Evolutionary conservation across 2,797 vertebrate genomes (phyloP).

Genomic region (Protonibea diacanthus): DNA sequence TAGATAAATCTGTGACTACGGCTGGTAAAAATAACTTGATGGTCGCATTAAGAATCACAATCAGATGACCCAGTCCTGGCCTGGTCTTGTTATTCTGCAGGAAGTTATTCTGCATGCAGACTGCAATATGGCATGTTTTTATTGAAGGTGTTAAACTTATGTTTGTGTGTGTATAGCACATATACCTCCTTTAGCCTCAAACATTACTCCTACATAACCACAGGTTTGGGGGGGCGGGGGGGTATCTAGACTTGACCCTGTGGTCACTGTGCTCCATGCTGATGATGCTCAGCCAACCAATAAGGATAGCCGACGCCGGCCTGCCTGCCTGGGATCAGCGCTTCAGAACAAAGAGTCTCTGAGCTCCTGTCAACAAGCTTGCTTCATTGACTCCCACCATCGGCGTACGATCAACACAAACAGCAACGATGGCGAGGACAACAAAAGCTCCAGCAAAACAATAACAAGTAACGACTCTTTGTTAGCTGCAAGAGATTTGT

Average conservation of each 20-base stretch:
- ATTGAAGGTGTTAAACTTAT: neutral
- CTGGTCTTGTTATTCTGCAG: neutral
- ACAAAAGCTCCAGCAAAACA: conserved; percentile 53
- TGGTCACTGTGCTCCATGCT: conserved; percentile 40
- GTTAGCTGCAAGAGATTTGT: conserved; percentile 38
- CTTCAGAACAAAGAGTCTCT: conserved; percentile 76
- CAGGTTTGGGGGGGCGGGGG: neutral
- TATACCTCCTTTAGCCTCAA: conserved; percentile 13
- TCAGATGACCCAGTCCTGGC: no score
- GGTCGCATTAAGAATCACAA: no score
- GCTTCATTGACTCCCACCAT: conserved; percentile 59
- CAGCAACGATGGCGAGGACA: conserved; percentile 44
- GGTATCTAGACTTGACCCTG: conserved; percentile 48
- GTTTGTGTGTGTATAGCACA: conserved; percentile 1
- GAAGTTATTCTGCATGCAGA: conserved; percentile 8
- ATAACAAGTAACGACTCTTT: conserved; percentile 60
- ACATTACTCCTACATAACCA: conserved; percentile 59
- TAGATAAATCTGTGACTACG: neutral
- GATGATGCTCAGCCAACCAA: conserved; percentile 62
- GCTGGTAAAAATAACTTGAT: neutral
- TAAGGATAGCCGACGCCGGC: conserved; percentile 42
- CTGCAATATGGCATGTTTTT: no score
- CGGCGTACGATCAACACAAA: conserved; percentile 47
- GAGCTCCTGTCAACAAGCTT: conserved; percentile 59
- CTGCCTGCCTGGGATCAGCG: conserved; percentile 45